Evolutionary conservation across 2,113 vertebrate genomes (phyloP), one percentile per base, ranked within the genome.

Genomic region (Heterotilapia buettikoferi): DNA sequence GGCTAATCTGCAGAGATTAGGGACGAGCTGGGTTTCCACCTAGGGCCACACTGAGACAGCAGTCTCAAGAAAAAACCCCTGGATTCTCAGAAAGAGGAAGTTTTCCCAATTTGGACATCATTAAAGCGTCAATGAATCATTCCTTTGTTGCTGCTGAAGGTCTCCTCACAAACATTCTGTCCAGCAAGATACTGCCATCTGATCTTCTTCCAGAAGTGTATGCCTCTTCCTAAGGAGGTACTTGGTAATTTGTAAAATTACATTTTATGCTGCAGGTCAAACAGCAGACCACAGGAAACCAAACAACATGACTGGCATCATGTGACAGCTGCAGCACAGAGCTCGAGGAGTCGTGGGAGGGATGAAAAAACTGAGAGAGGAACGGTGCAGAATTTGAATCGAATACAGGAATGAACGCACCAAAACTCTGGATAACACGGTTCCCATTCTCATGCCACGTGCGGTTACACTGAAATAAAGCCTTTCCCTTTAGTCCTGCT

Each of bases 271-370:
- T 79, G 9, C 2, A 5, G 45, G 43, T 73, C 73, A 87, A 89
- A 88, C 68, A 56, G 90, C 29, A 50, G 29, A 59, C 83, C 50
- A 43, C 61, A 84, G 66, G 84, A 93, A 87, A 26, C 36, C 79
- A 71, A 84, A 61, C 61, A 19, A 43, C 82, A 83, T 89, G 92
- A 94, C 79, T 84, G 59, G 73, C 43, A 84, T 92, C 96, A 95
- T 95, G 94, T 95, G 95, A 96, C 86, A 78, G 85, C 56, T 56
- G 63, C 63, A 71, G 53, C 26, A 57, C 47, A 50, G 73, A 71
- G n/a, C 79, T 36, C 1, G 11, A 61, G n/a, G 50, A 71, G 73
- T 21, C 26, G 43, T 59, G 79, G 81, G 45, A 90, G 54, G 5
- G 26, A 66, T 6, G 11, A 6, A 78, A 21, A 16, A 29, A 57